A percentile compares a stretch with the other conserved stretches of the same genome.
phyloP scores from a whole-genome alignment of 2,888 invertebrate species.

The Leucoma salicis region DNA sequence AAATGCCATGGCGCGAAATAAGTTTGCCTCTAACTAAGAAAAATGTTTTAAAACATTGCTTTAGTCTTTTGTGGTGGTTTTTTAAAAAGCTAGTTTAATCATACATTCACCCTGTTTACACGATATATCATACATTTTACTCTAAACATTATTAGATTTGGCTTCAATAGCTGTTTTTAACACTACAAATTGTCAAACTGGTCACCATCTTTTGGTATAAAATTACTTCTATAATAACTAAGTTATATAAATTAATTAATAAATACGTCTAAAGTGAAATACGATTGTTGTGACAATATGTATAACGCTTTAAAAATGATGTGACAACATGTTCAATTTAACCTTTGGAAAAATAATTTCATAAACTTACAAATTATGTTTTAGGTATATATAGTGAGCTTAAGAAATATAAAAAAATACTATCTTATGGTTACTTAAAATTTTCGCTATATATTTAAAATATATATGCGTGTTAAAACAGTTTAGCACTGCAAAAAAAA shows the following conservation, averaged over 20 bases:
- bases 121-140: conserved; percentile 38
- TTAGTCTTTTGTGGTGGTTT: not conserved
- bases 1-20: not conserved
- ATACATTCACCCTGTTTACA: conserved; percentile 15
- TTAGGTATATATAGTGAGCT: no score
- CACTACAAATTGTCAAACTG: conserved; percentile 47
- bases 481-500: no score
- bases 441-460: no score
- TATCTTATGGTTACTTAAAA: no score
- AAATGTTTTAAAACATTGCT: not conserved
- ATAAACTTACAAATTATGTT: no score
- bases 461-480: no score
- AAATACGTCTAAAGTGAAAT: conserved; percentile 23
- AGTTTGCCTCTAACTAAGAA: no score
- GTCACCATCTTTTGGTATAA: conserved; percentile 70
- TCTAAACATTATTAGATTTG: conserved; percentile 35
- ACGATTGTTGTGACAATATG: conserved; percentile 13
- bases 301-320: no score
- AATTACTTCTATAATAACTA: conserved; percentile 29
- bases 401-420: no score
- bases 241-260: conserved; percentile 35
- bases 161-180: conserved; percentile 29
- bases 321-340: not conserved
- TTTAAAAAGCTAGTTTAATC: conserved; percentile 25
- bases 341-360: not conserved